Conservation (phyloP, 53 echinoderm and acorn worm species). For the Antedon mediterranea region DNA sequence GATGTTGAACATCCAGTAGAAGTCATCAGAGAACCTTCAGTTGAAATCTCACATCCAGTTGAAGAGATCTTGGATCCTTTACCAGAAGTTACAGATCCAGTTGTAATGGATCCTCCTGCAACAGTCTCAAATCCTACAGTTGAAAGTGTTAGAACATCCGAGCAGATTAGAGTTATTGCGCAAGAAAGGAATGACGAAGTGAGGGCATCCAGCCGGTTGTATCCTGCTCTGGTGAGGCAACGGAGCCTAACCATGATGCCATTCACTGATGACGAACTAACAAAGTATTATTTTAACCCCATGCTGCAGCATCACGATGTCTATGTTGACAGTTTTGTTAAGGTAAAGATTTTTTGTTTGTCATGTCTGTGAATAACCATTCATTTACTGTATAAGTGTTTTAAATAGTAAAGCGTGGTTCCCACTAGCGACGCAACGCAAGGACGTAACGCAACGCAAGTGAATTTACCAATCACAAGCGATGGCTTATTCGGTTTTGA, state of each 20-base stretch:
- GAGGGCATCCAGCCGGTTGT: background rate
- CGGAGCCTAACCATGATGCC: conserved; percentile 5
- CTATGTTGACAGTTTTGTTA: conserved; percentile 58
- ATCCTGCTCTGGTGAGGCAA: background rate
- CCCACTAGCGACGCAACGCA: too few relatives aligned
- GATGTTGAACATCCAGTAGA: background rate
- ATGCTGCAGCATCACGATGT: conserved; percentile 52
- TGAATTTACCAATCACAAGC: too few relatives aligned
- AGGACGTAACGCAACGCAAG: too few relatives aligned
- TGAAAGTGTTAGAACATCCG: background rate
- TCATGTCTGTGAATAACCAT: too few relatives aligned
- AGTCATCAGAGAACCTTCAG: background rate
- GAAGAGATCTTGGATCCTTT: background rate
- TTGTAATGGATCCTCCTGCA: background rate
- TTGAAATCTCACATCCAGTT: background rate
- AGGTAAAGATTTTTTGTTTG: too few relatives aligned
- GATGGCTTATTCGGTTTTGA: too few relatives aligned
- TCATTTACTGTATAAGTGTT: too few relatives aligned
- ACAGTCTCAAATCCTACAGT: background rate
- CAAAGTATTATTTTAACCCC: conserved; percentile 63
- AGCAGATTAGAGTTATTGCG: background rate
- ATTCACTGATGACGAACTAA: conserved; percentile 39
- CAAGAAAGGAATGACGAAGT: background rate
- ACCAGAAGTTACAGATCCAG: background rate
- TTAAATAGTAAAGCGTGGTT: too few relatives aligned